These are phyloP conservation scores for Ichneumon xanthorius DNA, from an alignment of 2,888 invertebrate genomes.

Conservation along the genomic window DNA sequence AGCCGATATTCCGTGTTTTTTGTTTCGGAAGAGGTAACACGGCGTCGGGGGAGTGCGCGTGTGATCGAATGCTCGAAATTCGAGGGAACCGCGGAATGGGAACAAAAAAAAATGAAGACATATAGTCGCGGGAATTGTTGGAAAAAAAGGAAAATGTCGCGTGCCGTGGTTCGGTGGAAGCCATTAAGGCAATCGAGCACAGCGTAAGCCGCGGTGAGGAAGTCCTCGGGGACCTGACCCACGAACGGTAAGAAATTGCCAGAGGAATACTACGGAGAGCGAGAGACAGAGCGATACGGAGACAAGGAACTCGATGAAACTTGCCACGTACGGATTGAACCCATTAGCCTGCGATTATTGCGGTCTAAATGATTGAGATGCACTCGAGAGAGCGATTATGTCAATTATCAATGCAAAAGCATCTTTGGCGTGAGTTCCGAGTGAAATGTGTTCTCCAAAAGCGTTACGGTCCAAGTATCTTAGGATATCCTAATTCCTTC, in stretches of 20 bases:
- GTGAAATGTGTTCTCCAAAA: no score
- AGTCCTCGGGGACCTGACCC: constrained; percentile 34
- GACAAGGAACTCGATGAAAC: constrained; percentile 27
- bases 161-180: constrained; percentile 36
- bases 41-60: constrained; percentile 34
- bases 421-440: background rate
- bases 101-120: constrained; percentile 35
- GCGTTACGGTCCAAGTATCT: no score
- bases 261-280: background rate
- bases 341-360: constrained; percentile 9
- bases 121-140: constrained; percentile 27
- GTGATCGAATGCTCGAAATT: background rate
- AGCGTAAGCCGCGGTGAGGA: constrained; percentile 32
- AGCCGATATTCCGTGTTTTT: background rate
- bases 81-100: background rate
- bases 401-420: background rate
- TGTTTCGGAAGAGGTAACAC: background rate
- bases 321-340: constrained; percentile 38
- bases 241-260: constrained; percentile 54
- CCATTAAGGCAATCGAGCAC: constrained; percentile 60
- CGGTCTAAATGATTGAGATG: constrained; percentile 42
- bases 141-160: constrained; percentile 32
- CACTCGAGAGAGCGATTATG: constrained; percentile 17
- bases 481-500: no score
- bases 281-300: background rate